Conservation (phyloP, 2,113 vertebrate genomes). For the Lepus timidus region DNA sequence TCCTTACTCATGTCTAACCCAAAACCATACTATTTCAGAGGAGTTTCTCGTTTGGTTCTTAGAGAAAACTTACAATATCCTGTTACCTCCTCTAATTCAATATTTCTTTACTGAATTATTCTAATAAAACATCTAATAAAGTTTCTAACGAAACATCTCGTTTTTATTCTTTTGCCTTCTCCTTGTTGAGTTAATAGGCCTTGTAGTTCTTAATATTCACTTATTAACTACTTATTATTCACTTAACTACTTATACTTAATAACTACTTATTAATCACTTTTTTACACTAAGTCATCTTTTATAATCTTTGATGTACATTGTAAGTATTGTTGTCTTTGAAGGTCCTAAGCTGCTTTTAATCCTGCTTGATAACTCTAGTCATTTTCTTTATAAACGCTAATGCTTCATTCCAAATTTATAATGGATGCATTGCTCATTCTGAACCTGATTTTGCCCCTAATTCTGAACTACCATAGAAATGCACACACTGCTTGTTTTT, state of each 20-base stretch:
- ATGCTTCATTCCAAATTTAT: constrained; percentile 37
- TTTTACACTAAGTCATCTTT: constrained; percentile 22
- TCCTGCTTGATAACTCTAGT: neutral
- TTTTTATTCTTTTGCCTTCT: constrained; percentile 3
- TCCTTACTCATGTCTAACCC: neutral
- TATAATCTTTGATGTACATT: constrained; percentile 6
- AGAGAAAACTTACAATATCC: neutral
- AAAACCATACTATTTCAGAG: neutral
- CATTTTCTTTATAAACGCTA: neutral
- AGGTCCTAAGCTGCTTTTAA: neutral
- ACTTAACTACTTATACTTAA: no score
- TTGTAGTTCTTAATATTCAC: no score
- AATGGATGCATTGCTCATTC: constrained; percentile 18
- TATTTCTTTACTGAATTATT: neutral
- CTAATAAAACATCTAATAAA: neutral
- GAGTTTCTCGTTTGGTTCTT: neutral
- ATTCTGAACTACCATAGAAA: neutral
- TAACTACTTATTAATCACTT: neutral
- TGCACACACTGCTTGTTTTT: neutral
- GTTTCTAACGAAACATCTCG: neutral
- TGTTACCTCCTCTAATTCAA: neutral
- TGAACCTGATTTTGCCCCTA: neutral
- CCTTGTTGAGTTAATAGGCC: neutral
- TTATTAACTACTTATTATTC: no score
- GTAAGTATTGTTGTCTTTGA: constrained; percentile 24